These are phyloP conservation scores for Jordanella pulchra DNA, from an alignment of 2,797 vertebrate genomes.

Conservation along the genomic window DNA sequence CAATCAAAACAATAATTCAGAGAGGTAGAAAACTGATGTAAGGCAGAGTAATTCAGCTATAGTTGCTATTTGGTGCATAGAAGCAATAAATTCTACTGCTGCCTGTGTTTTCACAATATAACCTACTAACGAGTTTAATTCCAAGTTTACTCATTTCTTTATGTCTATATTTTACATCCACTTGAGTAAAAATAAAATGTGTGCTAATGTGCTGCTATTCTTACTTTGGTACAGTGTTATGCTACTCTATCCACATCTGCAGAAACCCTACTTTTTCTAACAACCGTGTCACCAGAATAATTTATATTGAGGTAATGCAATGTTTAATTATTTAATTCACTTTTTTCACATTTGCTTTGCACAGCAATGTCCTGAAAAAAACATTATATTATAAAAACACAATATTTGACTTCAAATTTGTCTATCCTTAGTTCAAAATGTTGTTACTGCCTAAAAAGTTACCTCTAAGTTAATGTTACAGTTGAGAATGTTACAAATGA, in stretches of 20 bases:
- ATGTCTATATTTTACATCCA: not conserved
- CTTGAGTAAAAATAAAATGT: not conserved
- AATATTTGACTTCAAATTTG: not conserved
- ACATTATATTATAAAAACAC: not conserved
- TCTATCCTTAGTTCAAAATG: not conserved
- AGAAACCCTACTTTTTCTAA: not conserved
- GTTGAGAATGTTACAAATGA: not conserved
- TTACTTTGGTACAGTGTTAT: not conserved
- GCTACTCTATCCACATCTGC: too few relatives aligned
- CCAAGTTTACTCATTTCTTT: too few relatives aligned
- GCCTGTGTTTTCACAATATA: not conserved
- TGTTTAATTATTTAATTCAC: not conserved
- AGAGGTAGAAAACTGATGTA: too few relatives aligned
- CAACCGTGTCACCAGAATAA: not conserved
- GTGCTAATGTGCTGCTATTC: not conserved
- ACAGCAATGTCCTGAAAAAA: not conserved
- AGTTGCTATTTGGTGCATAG: too few relatives aligned
- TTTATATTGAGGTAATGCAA: not conserved
- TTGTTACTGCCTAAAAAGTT: not conserved
- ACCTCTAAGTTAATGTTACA: not conserved
- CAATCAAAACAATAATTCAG: not conserved
- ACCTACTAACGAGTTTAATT: too few relatives aligned
- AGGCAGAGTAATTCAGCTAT: not conserved
- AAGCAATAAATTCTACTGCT: not conserved
- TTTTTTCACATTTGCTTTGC: not conserved